phyloP scores from a whole-genome alignment of 2,888 invertebrate genomes.

The Geophilus truncorum region DNA sequence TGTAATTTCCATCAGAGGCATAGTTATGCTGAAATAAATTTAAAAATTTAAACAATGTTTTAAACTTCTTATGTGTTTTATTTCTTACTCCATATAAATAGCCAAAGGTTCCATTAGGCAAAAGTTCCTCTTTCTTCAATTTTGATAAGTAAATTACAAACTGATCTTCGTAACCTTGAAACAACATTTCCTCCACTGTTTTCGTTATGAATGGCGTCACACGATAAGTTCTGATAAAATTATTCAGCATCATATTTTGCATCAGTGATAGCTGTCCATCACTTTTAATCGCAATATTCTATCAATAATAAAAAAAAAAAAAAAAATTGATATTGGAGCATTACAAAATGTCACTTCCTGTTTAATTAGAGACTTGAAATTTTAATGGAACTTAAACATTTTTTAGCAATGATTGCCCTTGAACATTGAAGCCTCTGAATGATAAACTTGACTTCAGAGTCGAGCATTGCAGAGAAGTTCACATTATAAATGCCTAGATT shows the following conservation, averaged over 20 bases:
- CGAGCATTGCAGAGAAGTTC: too few relatives aligned
- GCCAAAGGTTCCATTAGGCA: slow-evolving; percentile 37
- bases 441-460: too few relatives aligned
- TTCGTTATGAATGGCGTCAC: slow-evolving; percentile 54
- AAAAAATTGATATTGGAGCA: background rate
- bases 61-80: background rate
- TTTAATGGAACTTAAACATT: too few relatives aligned
- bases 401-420: too few relatives aligned
- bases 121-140: slow-evolving; percentile 4
- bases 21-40: slow-evolving; percentile 36
- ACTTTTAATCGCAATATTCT: slow-evolving; percentile 37
- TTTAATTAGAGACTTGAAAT: too few relatives aligned
- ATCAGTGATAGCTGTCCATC: background rate
- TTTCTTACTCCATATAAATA: slow-evolving; percentile 34
- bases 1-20: slow-evolving; percentile 32
- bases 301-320: background rate
- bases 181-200: slow-evolving; percentile 64
- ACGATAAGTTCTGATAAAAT: slow-evolving; percentile 38
- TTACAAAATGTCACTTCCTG: too few relatives aligned
- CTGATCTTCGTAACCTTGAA: slow-evolving; percentile 73
- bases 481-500: too few relatives aligned
- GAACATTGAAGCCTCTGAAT: too few relatives aligned
- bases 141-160: slow-evolving; percentile 53
- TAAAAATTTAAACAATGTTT: background rate
- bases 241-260: background rate